Conservation (phyloP, 2,113 vertebrate species). For the Miniopterus natalensis region DNA sequence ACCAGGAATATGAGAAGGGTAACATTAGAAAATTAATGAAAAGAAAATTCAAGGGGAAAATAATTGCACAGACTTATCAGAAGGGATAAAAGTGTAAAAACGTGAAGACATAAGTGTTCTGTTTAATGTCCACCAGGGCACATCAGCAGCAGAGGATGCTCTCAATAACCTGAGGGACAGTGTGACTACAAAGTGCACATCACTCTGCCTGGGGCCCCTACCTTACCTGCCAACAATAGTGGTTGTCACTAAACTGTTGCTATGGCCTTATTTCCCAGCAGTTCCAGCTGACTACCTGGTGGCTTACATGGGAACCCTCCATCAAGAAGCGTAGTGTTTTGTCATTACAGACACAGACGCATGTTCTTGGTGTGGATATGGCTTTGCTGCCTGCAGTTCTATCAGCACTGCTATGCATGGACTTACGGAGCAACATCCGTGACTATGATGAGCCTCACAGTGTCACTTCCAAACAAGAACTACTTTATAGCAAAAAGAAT, state of each 20-base stretch:
- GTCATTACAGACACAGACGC: background rate
- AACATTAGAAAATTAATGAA: background rate
- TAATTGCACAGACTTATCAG: background rate
- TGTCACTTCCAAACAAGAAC: background rate
- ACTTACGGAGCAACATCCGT: background rate
- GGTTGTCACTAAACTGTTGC: background rate
- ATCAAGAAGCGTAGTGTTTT: background rate
- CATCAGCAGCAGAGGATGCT: background rate
- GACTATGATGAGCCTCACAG: background rate
- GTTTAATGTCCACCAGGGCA: background rate
- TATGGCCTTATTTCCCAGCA: background rate
- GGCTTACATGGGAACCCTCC: background rate
- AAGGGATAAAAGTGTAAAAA: background rate
- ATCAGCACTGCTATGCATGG: background rate
- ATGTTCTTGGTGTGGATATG: no score
- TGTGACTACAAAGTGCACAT: fast-evolving
- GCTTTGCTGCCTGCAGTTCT: background rate
- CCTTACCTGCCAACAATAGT: background rate
- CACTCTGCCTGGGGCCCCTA: background rate
- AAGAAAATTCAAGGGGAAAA: background rate
- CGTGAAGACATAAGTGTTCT: background rate
- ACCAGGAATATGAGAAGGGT: background rate
- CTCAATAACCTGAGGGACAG: background rate
- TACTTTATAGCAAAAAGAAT: background rate
- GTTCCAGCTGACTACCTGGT: background rate